Evolutionary conservation across 2,797 vertebrate genomes (phyloP).

Genomic region (Sebastes aleutianus): DNA sequence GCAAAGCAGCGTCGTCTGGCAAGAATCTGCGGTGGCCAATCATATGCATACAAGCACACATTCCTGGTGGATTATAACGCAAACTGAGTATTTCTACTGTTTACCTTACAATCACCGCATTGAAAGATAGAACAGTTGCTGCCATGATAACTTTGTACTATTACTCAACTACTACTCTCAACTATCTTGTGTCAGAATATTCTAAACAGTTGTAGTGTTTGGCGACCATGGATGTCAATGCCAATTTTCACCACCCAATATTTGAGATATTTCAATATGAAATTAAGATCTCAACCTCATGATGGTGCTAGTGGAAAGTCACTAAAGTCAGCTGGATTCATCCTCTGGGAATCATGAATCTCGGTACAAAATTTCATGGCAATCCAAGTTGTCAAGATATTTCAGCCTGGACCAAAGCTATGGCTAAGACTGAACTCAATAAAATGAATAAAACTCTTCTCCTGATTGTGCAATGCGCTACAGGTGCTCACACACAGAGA

Average conservation of each 20-base stretch:
- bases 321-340: neutral
- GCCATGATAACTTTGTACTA: neutral
- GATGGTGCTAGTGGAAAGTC: neutral
- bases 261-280: neutral
- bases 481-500: no score
- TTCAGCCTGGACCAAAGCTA: neutral
- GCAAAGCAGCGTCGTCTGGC: neutral
- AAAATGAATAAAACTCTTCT: neutral
- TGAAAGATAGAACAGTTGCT: no score
- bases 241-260: neutral
- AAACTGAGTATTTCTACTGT: neutral
- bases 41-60: neutral
- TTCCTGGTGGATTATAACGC: neutral
- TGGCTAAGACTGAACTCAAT: neutral
- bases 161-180: neutral
- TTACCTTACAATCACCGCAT: no score
- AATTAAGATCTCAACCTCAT: neutral
- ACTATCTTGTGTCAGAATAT: neutral
- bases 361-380: neutral
- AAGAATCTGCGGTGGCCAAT: neutral
- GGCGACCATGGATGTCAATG: neutral
- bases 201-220: neutral
- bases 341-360: neutral
- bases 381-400: neutral
- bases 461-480: no score